Base-by-base conservation (phyloP, 2,888 invertebrate genomes). In the Cacoxenus indagator region DNA sequence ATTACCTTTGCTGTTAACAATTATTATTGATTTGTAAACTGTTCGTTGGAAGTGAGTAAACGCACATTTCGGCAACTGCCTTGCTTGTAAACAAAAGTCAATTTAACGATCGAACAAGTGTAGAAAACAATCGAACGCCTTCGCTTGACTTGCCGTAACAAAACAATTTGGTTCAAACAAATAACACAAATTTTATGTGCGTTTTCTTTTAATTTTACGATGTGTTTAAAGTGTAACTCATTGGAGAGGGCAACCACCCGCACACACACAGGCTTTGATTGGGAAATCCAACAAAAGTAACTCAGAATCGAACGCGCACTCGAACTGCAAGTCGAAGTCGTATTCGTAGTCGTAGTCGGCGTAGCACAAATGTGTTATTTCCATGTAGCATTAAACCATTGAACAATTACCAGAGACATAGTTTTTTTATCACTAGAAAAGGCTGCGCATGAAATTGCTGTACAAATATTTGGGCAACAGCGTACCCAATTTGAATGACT, bases 141-240 rank as follows among this genome's bases (percentile, higher is more conserved):
- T 45, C 61, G 24, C 24, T 29, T n/a, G 8, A 45, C n/a, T 62
- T 24, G 61, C 45, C 22, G 19, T 62, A 62, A 62, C 43, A 61
- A 62, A 62, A 31, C 61, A 62, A 62, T 62, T 62, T 45, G 61
- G 43, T 43, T 62, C 17, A 57, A 27, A 57, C 27, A 61, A 43
- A 43, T 62, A 62, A 45, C 31, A 62, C 14, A 62, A 59, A n/a
- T 31, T 59, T 59, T 59, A 31, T 59, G 31, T 31, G 31, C 19
- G 17, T 17, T 19, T 43, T 62, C 45, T n/a, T 43, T 62, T 62
- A 45, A 62, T 62, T 62, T 62, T 43, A 62, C 45, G 61, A 62
- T 62, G 61, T 62, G 61, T 45, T 62, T 45, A 45, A 62, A 62
- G 19, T 62, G 45, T 62, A 62, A 45, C 61, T 62, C 45, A 45